phyloP scores from a whole-genome alignment of 2,888 invertebrate genomes.

The Metellina segmentata region DNA sequence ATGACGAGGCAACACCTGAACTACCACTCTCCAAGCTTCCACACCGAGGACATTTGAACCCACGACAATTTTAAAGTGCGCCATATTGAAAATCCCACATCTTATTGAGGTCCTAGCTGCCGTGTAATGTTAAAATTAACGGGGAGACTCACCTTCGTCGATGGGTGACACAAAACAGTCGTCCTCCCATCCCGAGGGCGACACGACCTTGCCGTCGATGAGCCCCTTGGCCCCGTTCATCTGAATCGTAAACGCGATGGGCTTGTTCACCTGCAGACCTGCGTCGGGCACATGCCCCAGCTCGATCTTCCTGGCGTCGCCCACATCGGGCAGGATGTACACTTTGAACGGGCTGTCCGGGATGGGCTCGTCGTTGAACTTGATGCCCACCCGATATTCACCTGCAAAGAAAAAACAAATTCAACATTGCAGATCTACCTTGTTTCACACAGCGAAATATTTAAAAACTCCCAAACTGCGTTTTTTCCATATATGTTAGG shows the following conservation, averaged over 20 bases:
- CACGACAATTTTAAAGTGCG: too few species aligned
- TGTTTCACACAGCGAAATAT: too few species aligned
- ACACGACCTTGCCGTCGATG: conserved; percentile 82
- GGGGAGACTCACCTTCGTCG: conserved; percentile 87
- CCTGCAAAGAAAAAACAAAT: conserved; percentile 82
- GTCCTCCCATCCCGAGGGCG: conserved; percentile 96
- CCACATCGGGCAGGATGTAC: conserved; percentile 94
- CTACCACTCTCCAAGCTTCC: too few species aligned
- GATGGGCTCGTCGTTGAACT: conserved; percentile 99
- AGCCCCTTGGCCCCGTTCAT: conserved; percentile 96
- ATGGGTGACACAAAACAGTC: conserved; percentile 98
- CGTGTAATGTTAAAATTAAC: background rate
- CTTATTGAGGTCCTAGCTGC: background rate
- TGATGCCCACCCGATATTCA: conserved; percentile 97
- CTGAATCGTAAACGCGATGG: conserved; percentile 97
- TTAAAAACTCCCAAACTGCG: too few species aligned
- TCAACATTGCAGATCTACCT: background rate
- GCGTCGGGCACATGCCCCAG: conserved; percentile 93
- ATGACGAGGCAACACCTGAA: too few species aligned
- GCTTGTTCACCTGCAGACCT: conserved; percentile 87
- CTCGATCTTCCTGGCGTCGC: conserved; percentile 95
- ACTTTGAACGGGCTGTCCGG: conserved; percentile 99
- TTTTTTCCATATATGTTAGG: too few species aligned
- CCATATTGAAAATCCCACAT: too few species aligned
- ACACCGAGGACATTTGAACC: too few species aligned